Evolutionary conservation across 2,888 invertebrate genomes (phyloP).

Genomic region (Xylophagus ater): DNA sequence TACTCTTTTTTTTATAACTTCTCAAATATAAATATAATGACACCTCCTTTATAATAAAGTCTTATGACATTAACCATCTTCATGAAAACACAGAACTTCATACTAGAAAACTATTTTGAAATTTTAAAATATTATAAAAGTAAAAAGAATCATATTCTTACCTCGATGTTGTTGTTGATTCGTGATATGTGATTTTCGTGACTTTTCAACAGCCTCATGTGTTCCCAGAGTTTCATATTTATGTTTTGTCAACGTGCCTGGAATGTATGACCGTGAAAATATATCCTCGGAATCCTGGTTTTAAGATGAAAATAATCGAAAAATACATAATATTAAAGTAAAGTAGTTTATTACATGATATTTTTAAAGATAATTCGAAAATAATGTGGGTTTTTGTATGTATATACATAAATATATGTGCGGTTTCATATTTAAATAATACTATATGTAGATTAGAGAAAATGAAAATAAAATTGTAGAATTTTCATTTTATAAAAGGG

Average conservation of each 20-base stretch:
- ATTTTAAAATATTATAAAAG: neutral
- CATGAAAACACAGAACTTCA: too few species aligned
- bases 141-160: slow-evolving; percentile 17
- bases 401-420: too few species aligned
- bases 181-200: slow-evolving; percentile 26
- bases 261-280: slow-evolving; percentile 29
- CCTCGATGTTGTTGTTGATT: slow-evolving; percentile 29
- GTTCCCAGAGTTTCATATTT: slow-evolving; percentile 32
- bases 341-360: too few species aligned
- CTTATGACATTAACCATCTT: too few species aligned
- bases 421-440: too few species aligned
- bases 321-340: too few species aligned
- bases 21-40: too few species aligned
- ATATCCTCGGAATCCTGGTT: slow-evolving; percentile 23
- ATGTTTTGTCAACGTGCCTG: slow-evolving; percentile 29
- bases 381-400: neutral
- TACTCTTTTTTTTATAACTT: too few species aligned
- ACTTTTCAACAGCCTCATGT: slow-evolving; percentile 26
- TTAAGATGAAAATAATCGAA: neutral
- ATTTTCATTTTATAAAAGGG: too few species aligned
- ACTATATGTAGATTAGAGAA: too few species aligned
- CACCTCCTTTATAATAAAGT: too few species aligned
- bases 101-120: neutral
- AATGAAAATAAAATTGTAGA: too few species aligned
- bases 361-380: neutral